Base-by-base conservation (phyloP, 2,888 invertebrate species). In the Cantharis lateralis region DNA sequence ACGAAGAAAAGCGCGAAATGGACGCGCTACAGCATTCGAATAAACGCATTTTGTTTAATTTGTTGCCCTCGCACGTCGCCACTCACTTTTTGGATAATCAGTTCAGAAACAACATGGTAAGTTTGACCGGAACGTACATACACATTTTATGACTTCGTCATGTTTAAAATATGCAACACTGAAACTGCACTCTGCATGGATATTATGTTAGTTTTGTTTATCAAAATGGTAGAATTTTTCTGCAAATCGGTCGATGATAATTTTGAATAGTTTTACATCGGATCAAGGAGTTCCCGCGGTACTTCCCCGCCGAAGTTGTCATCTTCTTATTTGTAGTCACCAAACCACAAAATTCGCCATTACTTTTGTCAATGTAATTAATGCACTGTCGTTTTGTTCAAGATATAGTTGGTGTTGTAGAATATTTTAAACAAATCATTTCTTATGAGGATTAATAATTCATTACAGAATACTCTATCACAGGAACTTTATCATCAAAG, bases 401-500 rank as follows among this genome's bases (percentile, higher is more conserved):
- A 72, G 69, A 78, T 75, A 28, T 78, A 78, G 78, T 78, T 71
- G 74, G 77, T 77, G 77, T 77, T 74, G 70, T 74, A 28, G 69
- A 15, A 62, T 77, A 66, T 74, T 77, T 71, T 71, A 74, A 70
- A 74, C 71, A 77, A 74, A 73, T 77, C 24, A 26, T 68, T 71
- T 15, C 72, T 75, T 72, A 78, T 70, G 69, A 10, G 48, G 72
- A 48, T 63, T 77, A 70, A 71, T 77, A 79, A 79, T 84, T 82
- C 79, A 82, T 88, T 88, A 88, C 90, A 91, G 91, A 91, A 90
- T 88, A 91, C 90, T 88, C 89, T 90, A 88, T 90, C 90, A 84
- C 91, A 95, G 96, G 96, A 96, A 88, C 92, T 97, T 85, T 97
- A 97, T 90, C 95, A 96, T 90, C 96, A 97, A 89, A 95, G 95